Evolutionary conservation across 2,113 vertebrate species (phyloP).

Genomic region (Lepus timidus): DNA sequence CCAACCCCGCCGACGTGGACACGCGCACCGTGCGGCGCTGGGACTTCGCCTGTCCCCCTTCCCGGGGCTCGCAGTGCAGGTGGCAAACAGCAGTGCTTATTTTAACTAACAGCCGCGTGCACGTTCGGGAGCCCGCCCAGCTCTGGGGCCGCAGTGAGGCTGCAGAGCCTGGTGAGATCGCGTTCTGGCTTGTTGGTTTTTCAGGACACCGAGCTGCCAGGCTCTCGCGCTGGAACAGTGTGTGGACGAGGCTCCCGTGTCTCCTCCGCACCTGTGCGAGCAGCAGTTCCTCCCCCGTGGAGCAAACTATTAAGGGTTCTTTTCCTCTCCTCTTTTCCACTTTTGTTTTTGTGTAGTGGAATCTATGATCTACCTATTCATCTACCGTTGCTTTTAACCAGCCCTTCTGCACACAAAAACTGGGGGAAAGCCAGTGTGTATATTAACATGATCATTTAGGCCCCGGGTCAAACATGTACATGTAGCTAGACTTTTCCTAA

Average conservation of each 20-base stretch:
- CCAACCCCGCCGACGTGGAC: not conserved
- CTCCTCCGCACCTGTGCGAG: not conserved
- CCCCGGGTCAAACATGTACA: conserved; percentile 57
- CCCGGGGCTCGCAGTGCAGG: conserved; percentile 29
- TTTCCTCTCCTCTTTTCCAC: conserved; percentile 38
- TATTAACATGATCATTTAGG: conserved; percentile 63
- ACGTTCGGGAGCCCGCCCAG: conserved; percentile 37
- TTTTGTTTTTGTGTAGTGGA: conserved; percentile 48
- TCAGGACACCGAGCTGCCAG: conserved; percentile 72
- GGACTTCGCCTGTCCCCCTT: not conserved
- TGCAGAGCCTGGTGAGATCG: conserved; percentile 44
- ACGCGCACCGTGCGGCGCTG: not conserved
- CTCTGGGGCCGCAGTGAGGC: conserved; percentile 37
- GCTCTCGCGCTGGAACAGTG: conserved; percentile 14
- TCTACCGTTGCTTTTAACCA: conserved; percentile 53
- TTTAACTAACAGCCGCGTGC: conserved; percentile 65
- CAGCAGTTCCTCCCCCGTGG: not conserved
- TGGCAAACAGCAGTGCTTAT: conserved; percentile 67
- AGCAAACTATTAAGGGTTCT: not conserved
- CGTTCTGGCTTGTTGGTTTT: conserved; percentile 79
- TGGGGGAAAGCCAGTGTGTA: not conserved
- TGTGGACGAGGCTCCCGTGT: not conserved
- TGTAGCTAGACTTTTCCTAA: conserved; percentile 74
- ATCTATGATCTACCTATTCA: not conserved
- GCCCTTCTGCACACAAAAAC: not conserved